Conservation (phyloP, 2,113 vertebrate species). For the Jaculus jaculus region DNA sequence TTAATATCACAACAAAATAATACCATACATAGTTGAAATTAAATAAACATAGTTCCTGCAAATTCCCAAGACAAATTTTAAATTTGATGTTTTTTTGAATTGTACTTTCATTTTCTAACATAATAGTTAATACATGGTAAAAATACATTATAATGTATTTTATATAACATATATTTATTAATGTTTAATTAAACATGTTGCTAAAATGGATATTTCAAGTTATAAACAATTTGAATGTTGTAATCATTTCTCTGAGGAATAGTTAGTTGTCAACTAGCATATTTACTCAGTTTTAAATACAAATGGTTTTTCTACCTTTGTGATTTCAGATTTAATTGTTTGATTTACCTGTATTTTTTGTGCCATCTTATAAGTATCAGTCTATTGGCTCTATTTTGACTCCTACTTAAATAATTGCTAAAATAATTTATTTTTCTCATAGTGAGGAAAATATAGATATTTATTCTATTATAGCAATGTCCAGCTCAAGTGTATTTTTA, state of each 20-base stretch:
- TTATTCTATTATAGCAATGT: background rate
- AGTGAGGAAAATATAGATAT: slow-evolving; percentile 10
- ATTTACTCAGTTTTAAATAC: slow-evolving; percentile 33
- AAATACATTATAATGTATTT: too few relatives aligned
- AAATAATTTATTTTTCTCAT: background rate
- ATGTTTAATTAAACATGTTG: background rate
- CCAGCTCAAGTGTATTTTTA: background rate
- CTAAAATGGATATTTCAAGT: slow-evolving; percentile 17
- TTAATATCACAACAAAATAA: background rate
- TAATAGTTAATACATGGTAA: background rate
- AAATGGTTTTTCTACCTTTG: background rate
- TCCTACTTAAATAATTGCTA: slow-evolving; percentile 20
- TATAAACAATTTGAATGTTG: slow-evolving; percentile 25
- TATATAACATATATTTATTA: background rate
- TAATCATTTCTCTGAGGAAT: slow-evolving; percentile 44
- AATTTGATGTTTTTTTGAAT: slow-evolving; percentile 18
- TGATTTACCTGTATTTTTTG: background rate
- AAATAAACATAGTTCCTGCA: slow-evolving; percentile 2
- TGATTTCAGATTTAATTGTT: slow-evolving; percentile 30
- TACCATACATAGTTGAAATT: slow-evolving; percentile 17
- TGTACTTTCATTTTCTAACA: slow-evolving; percentile 15
- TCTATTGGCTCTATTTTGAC: slow-evolving; percentile 1
- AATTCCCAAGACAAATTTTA: slow-evolving; percentile 32
- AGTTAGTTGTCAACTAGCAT: background rate
- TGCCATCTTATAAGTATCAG: slow-evolving; percentile 26